Evolutionary conservation across 2,888 invertebrate species (phyloP).

Genomic region (Ligdia adustata): DNA sequence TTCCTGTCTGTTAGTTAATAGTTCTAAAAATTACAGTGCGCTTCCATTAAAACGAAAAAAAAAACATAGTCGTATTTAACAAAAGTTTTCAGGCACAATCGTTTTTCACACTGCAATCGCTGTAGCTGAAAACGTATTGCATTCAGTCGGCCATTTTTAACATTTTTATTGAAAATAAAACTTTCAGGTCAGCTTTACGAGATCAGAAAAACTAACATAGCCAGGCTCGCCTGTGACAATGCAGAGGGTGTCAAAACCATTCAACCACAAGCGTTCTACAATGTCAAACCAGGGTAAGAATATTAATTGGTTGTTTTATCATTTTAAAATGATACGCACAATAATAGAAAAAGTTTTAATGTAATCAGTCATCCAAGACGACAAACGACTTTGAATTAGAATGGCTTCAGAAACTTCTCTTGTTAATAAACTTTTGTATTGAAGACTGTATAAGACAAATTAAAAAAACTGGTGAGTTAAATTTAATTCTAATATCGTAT

Average conservation of each 20-base stretch:
- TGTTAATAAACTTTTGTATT: constrained; percentile 2
- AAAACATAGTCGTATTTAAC: constrained; percentile 25
- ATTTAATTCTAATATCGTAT: background rate
- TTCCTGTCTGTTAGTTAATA: constrained; percentile 11
- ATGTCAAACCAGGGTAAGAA: constrained; percentile 51
- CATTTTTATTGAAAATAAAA: constrained; percentile 32
- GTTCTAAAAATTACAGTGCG: constrained; percentile 24
- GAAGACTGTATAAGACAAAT: background rate
- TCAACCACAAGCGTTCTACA: constrained; percentile 62
- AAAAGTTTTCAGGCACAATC: constrained; percentile 30
- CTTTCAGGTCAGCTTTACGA: constrained; percentile 61
- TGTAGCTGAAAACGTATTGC: constrained; percentile 32
- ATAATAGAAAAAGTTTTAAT: constrained; percentile 22
- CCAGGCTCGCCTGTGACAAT: constrained; percentile 66
- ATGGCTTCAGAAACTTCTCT: constrained; percentile 3
- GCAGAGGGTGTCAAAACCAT: constrained; percentile 65
- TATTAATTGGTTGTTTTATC: background rate
- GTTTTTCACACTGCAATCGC: constrained; percentile 36
- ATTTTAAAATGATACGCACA: too few relatives aligned
- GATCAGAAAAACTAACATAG: constrained; percentile 64
- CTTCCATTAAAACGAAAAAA: constrained; percentile 25
- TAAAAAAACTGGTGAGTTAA: background rate
- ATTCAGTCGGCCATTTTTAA: constrained; percentile 29
- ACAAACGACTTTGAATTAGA: background rate
- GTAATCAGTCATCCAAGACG: background rate